Percentiles rank a stretch among this genome's conserved stretches.
phyloP scores from a whole-genome alignment of 1,140 invertebrate species.

The Bombus confusus region DNA sequence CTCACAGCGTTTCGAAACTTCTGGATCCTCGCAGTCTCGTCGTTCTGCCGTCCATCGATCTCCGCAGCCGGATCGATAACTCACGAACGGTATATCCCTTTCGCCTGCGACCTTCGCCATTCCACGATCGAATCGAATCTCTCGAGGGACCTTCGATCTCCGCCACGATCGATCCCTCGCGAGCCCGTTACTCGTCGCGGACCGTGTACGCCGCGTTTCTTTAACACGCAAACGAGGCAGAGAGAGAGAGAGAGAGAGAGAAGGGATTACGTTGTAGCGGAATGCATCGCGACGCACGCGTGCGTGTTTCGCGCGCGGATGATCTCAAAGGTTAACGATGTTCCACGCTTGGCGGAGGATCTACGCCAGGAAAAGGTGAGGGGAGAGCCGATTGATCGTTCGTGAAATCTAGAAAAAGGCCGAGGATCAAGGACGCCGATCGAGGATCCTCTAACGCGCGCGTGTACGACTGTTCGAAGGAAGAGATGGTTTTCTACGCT shows the following conservation, averaged over 20 bases:
- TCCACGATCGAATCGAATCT: constrained; percentile 66
- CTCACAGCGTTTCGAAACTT: neutral
- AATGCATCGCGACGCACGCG: constrained; percentile 53
- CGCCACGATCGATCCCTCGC: constrained; percentile 52
- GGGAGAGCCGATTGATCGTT: constrained; percentile 9
- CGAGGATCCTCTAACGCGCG: neutral
- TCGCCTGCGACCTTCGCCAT: constrained; percentile 62
- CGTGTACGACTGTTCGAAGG: neutral
- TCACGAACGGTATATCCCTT: constrained; percentile 52
- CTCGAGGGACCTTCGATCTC: constrained; percentile 59
- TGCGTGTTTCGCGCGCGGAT: constrained; percentile 61
- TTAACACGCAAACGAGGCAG: neutral
- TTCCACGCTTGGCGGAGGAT: constrained; percentile 59
- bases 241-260: neutral
- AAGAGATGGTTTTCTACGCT: neutral
- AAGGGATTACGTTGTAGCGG: constrained; percentile 31
- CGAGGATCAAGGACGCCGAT: constrained; percentile 39
- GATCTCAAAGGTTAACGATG: constrained; percentile 76
- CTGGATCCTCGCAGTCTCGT: constrained; percentile 9
- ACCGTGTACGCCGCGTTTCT: neutral
- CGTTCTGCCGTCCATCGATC: constrained; percentile 39
- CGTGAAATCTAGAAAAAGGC: constrained; percentile 46
- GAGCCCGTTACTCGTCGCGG: constrained; percentile 62
- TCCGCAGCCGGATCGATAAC: constrained; percentile 48
- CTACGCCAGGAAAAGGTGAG: constrained; percentile 45